Evolutionary conservation across 2,113 vertebrate species (phyloP).

Genomic region (Salvelinus fontinalis): DNA sequence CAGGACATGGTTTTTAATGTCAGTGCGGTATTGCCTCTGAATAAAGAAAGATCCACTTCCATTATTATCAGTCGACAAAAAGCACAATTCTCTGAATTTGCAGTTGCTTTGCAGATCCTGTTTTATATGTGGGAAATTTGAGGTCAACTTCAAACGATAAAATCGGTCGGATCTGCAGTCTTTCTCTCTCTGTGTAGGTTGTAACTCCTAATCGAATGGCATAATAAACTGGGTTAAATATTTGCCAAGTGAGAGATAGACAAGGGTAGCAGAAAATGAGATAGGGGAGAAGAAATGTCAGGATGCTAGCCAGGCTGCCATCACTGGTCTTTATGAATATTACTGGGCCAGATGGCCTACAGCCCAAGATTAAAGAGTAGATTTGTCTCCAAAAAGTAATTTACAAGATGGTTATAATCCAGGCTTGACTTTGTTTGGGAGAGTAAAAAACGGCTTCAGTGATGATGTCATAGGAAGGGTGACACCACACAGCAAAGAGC

Average conservation of each 20-base stretch:
- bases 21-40: not conserved
- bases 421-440: slow-evolving; percentile 56
- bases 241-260: slow-evolving; percentile 45
- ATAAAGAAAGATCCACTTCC: not conserved
- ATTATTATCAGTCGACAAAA: not conserved
- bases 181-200: not conserved
- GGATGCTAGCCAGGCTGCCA: slow-evolving; percentile 29
- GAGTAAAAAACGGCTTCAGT: slow-evolving; percentile 43
- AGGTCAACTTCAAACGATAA: slow-evolving; percentile 18
- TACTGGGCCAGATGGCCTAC: slow-evolving; percentile 68
- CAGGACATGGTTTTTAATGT: not conserved
- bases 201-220: slow-evolving; percentile 47
- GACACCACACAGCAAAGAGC: slow-evolving; percentile 22
- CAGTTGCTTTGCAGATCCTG: not conserved
- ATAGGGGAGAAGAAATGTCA: not conserved
- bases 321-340: slow-evolving; percentile 24
- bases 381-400: slow-evolving; percentile 79
- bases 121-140: not conserved
- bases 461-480: slow-evolving; percentile 54
- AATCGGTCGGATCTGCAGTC: not conserved
- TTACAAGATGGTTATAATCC: slow-evolving; percentile 74
- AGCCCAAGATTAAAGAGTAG: slow-evolving; percentile 74
- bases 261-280: not conserved
- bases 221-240: slow-evolving; percentile 54
- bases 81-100: not conserved